A percentile compares a stretch with the other conserved stretches of the same genome.
These are phyloP conservation scores for Euphonia xanthogaster DNA, from an alignment of 2,797 vertebrate species.

Conservation along the genomic window DNA sequence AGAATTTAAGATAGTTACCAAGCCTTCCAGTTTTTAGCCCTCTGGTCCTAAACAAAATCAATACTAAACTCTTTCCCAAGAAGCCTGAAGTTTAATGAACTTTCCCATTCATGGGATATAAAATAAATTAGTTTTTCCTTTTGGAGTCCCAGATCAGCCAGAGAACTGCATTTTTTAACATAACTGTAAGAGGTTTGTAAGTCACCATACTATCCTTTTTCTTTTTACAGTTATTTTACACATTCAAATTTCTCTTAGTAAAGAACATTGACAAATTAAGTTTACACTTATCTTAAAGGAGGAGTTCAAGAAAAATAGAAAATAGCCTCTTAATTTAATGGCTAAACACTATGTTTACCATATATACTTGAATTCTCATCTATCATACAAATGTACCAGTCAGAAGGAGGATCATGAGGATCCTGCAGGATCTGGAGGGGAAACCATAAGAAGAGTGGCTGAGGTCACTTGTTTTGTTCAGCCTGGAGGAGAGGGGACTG, in stretches of 20 bases:
- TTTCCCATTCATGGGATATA: not conserved
- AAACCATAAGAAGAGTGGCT: rapidly evolving
- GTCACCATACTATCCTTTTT: not conserved
- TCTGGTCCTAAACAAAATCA: not conserved
- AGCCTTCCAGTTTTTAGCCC: not conserved
- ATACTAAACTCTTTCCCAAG: not conserved
- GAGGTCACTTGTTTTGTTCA: not conserved
- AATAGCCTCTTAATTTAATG: not conserved
- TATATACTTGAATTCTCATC: not conserved
- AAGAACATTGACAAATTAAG: not conserved
- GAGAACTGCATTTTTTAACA: not conserved
- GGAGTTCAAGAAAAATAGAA: not conserved
- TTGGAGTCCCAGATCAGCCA: not conserved
- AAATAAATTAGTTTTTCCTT: not conserved
- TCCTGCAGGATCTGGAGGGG: not conserved
- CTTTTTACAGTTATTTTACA: not conserved
- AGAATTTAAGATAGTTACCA: not conserved
- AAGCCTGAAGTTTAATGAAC: not conserved
- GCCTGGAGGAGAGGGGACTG: not conserved
- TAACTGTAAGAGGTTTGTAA: not conserved
- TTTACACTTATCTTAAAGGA: not conserved
- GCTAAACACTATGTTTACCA: not conserved
- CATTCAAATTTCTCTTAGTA: not conserved
- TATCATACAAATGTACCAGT: not conserved
- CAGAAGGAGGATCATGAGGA: not conserved